phyloP scores from a whole-genome alignment of 2,113 vertebrate species.

The Labeo catla region DNA sequence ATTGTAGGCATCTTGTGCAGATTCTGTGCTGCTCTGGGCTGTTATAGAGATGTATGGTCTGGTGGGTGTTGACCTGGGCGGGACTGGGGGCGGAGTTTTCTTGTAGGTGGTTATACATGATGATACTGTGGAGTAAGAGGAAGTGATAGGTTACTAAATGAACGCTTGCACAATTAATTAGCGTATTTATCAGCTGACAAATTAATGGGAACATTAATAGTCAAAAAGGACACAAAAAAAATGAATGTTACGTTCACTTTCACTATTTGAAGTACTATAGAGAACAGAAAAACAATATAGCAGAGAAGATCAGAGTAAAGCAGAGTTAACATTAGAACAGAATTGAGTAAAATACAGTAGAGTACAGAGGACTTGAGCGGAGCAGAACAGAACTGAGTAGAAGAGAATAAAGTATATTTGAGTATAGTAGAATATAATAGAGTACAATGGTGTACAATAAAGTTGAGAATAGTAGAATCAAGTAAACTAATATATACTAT shows the following conservation, averaged over 20 bases:
- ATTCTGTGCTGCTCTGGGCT: conserved; percentile 99
- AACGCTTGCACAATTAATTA: not conserved
- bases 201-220: not conserved
- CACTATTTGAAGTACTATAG: not conserved
- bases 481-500: not conserved
- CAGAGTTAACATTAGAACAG: not conserved
- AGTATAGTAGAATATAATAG: not conserved
- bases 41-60: conserved; percentile 99
- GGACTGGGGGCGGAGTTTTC: conserved; percentile 97
- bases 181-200: not conserved
- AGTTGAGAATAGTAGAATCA: not conserved
- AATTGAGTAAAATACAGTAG: not conserved
- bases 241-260: not conserved
- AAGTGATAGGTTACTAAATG: not conserved
- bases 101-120: conserved; percentile 99
- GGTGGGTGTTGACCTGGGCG: conserved; percentile 88
- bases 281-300: not conserved
- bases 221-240: not conserved
- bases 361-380: not conserved
- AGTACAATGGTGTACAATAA: not conserved
- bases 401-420: not conserved
- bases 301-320: not conserved
- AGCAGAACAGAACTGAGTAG: not conserved
- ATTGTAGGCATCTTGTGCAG: conserved; percentile 97
- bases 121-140: conserved; percentile 80